Percentiles rank a stretch among this genome's conserved stretches.
Conservation (phyloP, 2,888 invertebrate species). For the Epirrhoe tristata region DNA sequence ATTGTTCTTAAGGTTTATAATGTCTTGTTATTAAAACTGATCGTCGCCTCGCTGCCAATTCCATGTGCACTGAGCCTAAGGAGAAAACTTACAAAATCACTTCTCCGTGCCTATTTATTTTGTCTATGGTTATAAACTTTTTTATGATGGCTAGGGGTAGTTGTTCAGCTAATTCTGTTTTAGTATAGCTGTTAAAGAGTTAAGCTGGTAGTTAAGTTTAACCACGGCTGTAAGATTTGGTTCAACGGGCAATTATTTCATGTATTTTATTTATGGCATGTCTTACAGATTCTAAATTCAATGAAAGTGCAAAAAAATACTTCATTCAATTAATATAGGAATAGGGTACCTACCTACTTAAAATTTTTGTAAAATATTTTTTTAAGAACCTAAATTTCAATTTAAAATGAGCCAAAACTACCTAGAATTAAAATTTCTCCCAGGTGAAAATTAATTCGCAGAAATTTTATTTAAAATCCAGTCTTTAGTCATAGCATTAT, state of each 20-base stretch:
- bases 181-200: conserved; percentile 43
- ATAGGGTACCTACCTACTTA: too few relatives aligned
- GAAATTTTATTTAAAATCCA: not conserved
- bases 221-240: conserved; percentile 40
- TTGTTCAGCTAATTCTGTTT: conserved; percentile 46
- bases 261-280: conserved; percentile 10
- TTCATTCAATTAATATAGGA: too few relatives aligned
- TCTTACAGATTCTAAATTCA: too few relatives aligned
- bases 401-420: too few relatives aligned
- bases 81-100: conserved; percentile 12
- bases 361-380: too few relatives aligned
- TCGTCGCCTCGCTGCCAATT: too few relatives aligned
- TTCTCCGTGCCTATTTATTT: conserved; percentile 16
- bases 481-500: not conserved
- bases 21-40: too few relatives aligned
- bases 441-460: not conserved
- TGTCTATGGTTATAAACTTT: conserved; percentile 22
- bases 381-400: too few relatives aligned
- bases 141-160: conserved; percentile 40
- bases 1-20: too few relatives aligned
- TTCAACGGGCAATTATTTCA: conserved; percentile 38
- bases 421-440: not conserved
- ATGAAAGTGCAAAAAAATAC: not conserved
- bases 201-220: conserved; percentile 43
- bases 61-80: too few relatives aligned